A percentile compares a stretch with the other conserved stretches of the same genome.
Evolutionary conservation across 2,797 vertebrate species (phyloP).

Genomic region (Parotocinclus haroldoi): DNA sequence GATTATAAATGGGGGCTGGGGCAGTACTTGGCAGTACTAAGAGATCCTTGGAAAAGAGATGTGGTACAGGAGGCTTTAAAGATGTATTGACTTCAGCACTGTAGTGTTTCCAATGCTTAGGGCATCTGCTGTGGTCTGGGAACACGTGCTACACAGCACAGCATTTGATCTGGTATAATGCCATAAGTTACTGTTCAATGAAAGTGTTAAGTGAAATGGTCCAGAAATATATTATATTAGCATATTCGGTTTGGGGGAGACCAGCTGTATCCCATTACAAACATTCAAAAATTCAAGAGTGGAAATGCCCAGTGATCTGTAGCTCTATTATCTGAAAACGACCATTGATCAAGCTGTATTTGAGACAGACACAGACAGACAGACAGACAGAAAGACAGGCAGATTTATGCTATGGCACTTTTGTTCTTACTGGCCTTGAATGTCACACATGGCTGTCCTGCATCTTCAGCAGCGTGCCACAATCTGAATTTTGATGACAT

Average conservation of each 20-base stretch:
- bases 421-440: constrained; percentile 38
- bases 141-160: constrained; percentile 67
- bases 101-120: constrained; percentile 44
- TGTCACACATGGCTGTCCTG: constrained; percentile 33
- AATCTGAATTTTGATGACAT: constrained; percentile 33
- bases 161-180: constrained; percentile 34
- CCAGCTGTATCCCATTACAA: constrained; percentile 33
- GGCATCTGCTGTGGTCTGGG: constrained; percentile 69
- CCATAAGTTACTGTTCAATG: constrained; percentile 14
- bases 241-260: constrained; percentile 26
- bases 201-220: constrained; percentile 37
- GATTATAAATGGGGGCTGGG: constrained; percentile 74
- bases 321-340: not conserved
- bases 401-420: constrained; percentile 32
- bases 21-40: constrained; percentile 69
- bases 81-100: constrained; percentile 32
- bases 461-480: constrained; percentile 6
- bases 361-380: constrained; percentile 9
- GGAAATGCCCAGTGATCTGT: constrained; percentile 11
- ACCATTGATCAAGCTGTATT: too few species aligned
- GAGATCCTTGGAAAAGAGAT: constrained; percentile 56
- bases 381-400: constrained; percentile 20
- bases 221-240: constrained; percentile 32
- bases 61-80: constrained; percentile 55
- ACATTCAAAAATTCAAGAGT: constrained; percentile 4